Evolutionary conservation across 2,113 vertebrate genomes (phyloP).

Genomic region (Megaleporinus macrocephalus): DNA sequence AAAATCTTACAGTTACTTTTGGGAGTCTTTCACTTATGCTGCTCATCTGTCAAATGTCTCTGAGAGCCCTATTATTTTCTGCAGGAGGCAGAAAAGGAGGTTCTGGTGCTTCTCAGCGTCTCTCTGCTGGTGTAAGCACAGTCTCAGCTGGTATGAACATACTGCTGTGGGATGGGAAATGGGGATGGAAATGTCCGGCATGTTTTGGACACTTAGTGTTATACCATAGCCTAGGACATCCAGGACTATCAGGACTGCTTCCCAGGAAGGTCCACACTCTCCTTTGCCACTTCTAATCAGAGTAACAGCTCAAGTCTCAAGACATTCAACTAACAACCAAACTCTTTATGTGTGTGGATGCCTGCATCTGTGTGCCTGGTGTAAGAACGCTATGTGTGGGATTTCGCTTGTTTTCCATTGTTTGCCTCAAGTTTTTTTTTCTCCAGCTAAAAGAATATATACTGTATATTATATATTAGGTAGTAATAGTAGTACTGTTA

Average conservation of each 20-base stretch:
- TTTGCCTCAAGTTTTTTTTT: too few relatives aligned
- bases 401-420: too few relatives aligned
- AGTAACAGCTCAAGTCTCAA: too few relatives aligned
- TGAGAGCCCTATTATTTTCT: slow-evolving; percentile 37
- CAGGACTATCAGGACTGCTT: background rate
- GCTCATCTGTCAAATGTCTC: slow-evolving; percentile 22
- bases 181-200: background rate
- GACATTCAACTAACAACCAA: too few relatives aligned
- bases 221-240: background rate
- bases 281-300: too few relatives aligned
- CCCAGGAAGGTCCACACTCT: background rate
- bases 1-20: background rate
- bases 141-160: slow-evolving; percentile 18
- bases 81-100: slow-evolving; percentile 15
- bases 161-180: slow-evolving; percentile 2
- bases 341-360: too few relatives aligned
- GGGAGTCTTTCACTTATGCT: slow-evolving; percentile 27
- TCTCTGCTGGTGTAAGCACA: slow-evolving; percentile 15
- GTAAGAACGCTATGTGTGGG: too few relatives aligned
- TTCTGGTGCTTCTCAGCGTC: slow-evolving; percentile 10
- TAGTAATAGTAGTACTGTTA: too few relatives aligned
- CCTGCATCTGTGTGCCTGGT: too few relatives aligned
- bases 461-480: too few relatives aligned
- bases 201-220: background rate
- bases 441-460: too few relatives aligned